A percentile compares a stretch with the other conserved stretches of the same genome.
These are phyloP conservation scores for Notoglanidium macrostoma DNA, from an alignment of 2,797 vertebrate genomes.

Conservation along the genomic window DNA sequence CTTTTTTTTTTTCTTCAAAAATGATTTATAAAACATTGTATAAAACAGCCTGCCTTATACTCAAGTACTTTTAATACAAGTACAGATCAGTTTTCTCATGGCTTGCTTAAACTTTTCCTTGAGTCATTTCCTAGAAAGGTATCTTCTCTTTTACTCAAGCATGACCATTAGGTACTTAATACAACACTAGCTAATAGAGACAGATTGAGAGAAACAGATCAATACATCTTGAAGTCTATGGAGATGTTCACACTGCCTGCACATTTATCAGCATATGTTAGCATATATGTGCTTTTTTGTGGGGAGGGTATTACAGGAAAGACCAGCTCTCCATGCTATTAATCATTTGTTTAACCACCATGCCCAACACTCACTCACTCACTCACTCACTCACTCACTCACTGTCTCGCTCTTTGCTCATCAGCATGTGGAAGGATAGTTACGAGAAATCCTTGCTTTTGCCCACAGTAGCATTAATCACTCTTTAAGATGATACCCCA, in stretches of 20 bases:
- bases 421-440: conserved; percentile 38
- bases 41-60: neutral
- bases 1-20: neutral
- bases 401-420: conserved; percentile 48
- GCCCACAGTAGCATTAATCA: conserved; percentile 52
- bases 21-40: neutral
- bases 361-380: conserved; percentile 15
- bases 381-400: conserved; percentile 7
- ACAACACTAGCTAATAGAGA: conserved; percentile 62
- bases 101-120: conserved; percentile 4
- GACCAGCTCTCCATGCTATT: conserved; percentile 17
- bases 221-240: conserved; percentile 58
- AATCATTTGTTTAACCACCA: conserved; percentile 45
- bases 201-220: conserved; percentile 66
- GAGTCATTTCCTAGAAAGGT: conserved; percentile 21
- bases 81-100: neutral
- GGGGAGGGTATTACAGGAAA: conserved; percentile 41
- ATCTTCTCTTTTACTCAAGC: neutral
- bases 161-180: conserved; percentile 2
- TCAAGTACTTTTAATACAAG: neutral
- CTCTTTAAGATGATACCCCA: conserved; percentile 54
- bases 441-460: conserved; percentile 71
- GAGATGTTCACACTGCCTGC: conserved; percentile 6
- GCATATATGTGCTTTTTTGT: neutral
- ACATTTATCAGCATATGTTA: conserved; percentile 25